A percentile compares a stretch with the other conserved stretches of the same genome.
Evolutionary conservation across 2,113 vertebrate species (phyloP).

Genomic region (Rhabdomys dilectus): DNA sequence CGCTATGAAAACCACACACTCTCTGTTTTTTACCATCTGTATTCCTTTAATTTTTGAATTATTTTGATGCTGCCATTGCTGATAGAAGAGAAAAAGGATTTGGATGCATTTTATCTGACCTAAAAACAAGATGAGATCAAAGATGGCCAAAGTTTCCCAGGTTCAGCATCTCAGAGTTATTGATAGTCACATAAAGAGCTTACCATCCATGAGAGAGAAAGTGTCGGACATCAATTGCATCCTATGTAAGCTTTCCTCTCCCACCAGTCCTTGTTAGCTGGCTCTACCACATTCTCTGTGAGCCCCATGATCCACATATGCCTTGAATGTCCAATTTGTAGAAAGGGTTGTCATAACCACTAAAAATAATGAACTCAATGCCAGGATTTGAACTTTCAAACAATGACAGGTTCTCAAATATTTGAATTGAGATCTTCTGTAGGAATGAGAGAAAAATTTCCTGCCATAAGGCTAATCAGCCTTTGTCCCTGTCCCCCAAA

Average conservation of each 20-base stretch:
- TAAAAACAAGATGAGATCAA: background rate
- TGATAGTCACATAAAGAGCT: background rate
- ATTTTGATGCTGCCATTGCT: background rate
- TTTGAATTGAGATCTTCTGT: background rate
- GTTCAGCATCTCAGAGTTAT: background rate
- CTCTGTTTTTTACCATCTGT: background rate
- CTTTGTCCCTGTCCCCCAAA: background rate
- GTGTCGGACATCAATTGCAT: background rate
- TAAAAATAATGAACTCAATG: background rate
- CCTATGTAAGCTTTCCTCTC: background rate
- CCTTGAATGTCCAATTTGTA: background rate
- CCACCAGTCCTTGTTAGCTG: background rate
- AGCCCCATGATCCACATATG: background rate
- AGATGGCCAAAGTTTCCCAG: background rate
- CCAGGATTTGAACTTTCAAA: background rate
- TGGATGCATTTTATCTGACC: constrained; percentile 10
- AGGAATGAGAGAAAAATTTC: background rate
- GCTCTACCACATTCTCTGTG: background rate
- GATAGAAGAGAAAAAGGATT: background rate
- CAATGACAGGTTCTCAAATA: background rate
- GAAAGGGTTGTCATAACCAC: background rate
- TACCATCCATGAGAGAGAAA: background rate
- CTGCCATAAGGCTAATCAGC: background rate
- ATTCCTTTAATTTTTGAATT: background rate
- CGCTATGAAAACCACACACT: background rate